These are phyloP conservation scores for Champsocephalus esox DNA, from an alignment of 2,797 vertebrate genomes.

Conservation along the genomic window DNA sequence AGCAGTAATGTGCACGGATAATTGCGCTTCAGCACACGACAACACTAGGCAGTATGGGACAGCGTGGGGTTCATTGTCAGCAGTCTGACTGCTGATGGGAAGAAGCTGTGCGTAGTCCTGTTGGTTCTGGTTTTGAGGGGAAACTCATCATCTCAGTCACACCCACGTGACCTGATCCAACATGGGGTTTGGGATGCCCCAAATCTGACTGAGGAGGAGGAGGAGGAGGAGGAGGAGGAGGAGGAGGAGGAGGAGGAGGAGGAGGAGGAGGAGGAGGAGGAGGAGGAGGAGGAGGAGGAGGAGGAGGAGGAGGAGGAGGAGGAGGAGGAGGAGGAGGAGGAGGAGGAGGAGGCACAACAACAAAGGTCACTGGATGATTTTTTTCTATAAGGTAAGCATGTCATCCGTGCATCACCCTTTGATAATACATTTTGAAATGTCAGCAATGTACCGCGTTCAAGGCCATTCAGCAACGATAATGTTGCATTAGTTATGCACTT, in stretches of 20 bases:
- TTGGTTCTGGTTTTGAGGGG: not conserved
- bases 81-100: no score
- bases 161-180: slow-evolving; percentile 5
- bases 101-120: no score
- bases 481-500: not conserved
- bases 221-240: slow-evolving; percentile 17
- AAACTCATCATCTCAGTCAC: slow-evolving; percentile 7
- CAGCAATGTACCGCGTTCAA: slow-evolving; percentile 5
- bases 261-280: slow-evolving; percentile 16
- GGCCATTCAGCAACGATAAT: slow-evolving; percentile 11
- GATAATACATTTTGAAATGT: slow-evolving; percentile 49
- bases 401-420: slow-evolving; percentile 45
- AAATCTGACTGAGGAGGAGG: slow-evolving; percentile 3
- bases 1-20: no score
- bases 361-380: slow-evolving; percentile 45
- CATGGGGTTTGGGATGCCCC: not conserved
- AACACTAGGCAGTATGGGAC: no score
- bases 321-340: slow-evolving; percentile 12
- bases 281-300: not conserved
- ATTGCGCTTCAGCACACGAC: no score
- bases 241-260: not conserved
- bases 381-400: slow-evolving; percentile 22
- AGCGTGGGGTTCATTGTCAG: no score
- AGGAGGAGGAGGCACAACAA: not conserved
- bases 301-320: no score